phyloP scores from a whole-genome alignment of 2,113 vertebrate species.

The Ictidomys tridecemlineatus region DNA sequence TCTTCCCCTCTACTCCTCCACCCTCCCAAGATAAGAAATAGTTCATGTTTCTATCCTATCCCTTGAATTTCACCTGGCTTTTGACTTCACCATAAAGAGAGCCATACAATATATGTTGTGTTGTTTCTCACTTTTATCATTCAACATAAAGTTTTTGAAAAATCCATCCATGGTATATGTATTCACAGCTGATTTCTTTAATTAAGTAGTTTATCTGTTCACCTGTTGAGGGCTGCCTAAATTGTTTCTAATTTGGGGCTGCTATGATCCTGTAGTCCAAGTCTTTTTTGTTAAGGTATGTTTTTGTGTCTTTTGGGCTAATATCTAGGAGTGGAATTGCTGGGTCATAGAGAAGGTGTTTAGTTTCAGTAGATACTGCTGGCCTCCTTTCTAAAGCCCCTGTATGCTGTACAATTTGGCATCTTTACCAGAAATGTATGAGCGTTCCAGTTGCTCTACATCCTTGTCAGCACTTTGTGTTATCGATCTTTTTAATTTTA shows the following conservation, averaged over 20 bases:
- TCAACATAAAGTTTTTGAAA: background rate
- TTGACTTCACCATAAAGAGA: background rate
- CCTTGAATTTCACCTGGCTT: background rate
- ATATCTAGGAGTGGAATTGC: background rate
- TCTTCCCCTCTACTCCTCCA: rapidly evolving
- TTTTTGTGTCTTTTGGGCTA: background rate
- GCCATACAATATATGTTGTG: background rate
- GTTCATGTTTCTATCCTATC: background rate
- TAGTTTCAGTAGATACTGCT: background rate
- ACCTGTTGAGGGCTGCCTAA: background rate
- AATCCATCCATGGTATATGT: background rate
- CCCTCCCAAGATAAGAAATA: too few relatives aligned
- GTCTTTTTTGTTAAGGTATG: background rate
- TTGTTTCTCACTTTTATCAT: background rate
- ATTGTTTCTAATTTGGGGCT: background rate
- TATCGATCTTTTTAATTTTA: background rate
- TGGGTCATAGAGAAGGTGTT: background rate
- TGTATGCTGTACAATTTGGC: background rate
- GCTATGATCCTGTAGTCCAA: background rate
- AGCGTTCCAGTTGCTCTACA: background rate
- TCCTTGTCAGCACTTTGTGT: background rate
- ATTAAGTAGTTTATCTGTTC: background rate
- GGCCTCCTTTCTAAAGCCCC: background rate
- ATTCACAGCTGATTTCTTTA: constrained; percentile 30
- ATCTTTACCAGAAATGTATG: background rate